Base-by-base conservation (phyloP, 30 jellyfish, hydroid and myxozoan species). In the Aurelia aurita complex sp. Pacific region DNA sequence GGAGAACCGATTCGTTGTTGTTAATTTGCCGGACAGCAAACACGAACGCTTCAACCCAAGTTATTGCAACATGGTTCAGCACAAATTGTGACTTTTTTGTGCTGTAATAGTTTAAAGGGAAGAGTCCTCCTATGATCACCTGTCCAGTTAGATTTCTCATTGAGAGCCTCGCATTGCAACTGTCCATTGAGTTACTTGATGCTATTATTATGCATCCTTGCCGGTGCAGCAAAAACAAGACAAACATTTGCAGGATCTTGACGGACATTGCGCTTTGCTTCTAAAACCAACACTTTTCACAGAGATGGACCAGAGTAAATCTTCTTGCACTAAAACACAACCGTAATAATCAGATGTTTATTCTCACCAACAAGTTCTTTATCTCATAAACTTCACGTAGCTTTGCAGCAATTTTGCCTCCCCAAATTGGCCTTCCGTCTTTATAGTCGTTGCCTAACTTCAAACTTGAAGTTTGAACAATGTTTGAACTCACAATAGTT, bases 11-110 rank as follows among this genome's bases (percentile, higher is more conserved):
- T 10, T 86, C 52, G 62, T 85, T 40, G 33, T 68, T 75, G 74
- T 86, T 86, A 11, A 92, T 55, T 60, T 74, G 77, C 33, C 68
- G 51, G 18, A 91, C 62, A 3, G 98, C 93, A 52, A 66, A 86
- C 34, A 54, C 64, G 40, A 91, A 82, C 15, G 94, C 91, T 65
- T 91, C 98, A 36, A 86, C 91, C 94, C 94, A 85, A 13, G 98
- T 74, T 17, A 91, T 80, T 16, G 89, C 98, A n/a, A 87, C 80
- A 51, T 85, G 62, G 52, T 82, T 73, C 63, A 43, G 86, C 2
- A 86, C 88, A 52, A 54, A 81, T 36, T 59, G 73, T 74, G 40
- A 40, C 67, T 67, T 68, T 33, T 79, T 66, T 32, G 80, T 42
- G 63, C 59, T 46, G 79, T 71, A 90, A 67, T 81, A 86, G 34